These are phyloP conservation scores for Gymnocypris eckloni DNA, from an alignment of 2,797 vertebrate genomes.

Conservation along the genomic window DNA sequence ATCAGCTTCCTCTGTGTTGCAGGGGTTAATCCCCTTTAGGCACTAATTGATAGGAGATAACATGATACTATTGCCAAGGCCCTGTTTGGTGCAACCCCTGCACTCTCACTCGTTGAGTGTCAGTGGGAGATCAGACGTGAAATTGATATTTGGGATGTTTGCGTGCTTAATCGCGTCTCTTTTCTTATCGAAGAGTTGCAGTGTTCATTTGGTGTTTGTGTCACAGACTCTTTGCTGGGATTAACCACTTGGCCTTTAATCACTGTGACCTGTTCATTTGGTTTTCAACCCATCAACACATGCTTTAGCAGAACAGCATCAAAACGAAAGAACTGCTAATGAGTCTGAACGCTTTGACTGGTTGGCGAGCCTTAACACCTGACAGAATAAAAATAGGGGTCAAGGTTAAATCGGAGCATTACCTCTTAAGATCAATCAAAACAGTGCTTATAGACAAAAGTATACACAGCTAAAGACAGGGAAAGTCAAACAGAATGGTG, in stretches of 20 bases:
- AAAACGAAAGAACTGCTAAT: constrained; percentile 43
- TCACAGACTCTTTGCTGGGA: constrained; percentile 46
- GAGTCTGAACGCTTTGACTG: constrained; percentile 37
- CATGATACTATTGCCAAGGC: constrained; percentile 79
- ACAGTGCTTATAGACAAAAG: neutral
- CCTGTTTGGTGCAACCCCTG: constrained; percentile 79
- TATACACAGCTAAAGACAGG: neutral
- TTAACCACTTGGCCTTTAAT: constrained; percentile 53
- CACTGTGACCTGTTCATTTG: constrained; percentile 43
- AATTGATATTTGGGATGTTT: constrained; percentile 83
- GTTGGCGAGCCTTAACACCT: constrained; percentile 29
- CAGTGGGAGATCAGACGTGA: constrained; percentile 82
- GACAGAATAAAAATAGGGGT: constrained; percentile 18
- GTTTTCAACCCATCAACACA: constrained; percentile 56
- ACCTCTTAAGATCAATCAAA: constrained; percentile 8
- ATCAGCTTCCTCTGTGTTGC: constrained; percentile 43
- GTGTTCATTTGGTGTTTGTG: constrained; percentile 55
- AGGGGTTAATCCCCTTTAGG: constrained; percentile 81
- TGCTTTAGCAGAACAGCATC: constrained; percentile 29
- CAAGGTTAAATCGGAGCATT: constrained; percentile 24
- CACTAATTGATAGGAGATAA: constrained; percentile 86
- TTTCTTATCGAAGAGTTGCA: constrained; percentile 66
- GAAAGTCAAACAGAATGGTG: neutral
- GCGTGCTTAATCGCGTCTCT: constrained; percentile 70
- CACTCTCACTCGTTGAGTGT: constrained; percentile 62